A percentile compares a stretch with the other conserved stretches of the same genome.
Evolutionary conservation across 2,797 vertebrate genomes (phyloP).

Genomic region (Cyprinella venusta): DNA sequence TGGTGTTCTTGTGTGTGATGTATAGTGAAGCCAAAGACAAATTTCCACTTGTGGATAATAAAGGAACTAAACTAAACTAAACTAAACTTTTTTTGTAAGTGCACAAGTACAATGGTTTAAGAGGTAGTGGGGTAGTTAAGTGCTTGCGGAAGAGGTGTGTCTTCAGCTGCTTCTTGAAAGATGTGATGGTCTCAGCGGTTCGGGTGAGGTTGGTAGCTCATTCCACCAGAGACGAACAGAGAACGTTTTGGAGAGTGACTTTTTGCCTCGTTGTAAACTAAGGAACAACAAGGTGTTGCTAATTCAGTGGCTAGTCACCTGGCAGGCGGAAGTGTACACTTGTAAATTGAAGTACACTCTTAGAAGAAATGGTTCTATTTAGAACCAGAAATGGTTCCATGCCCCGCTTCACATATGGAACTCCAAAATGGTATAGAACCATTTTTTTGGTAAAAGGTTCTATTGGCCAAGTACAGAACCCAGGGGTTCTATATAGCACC

Average conservation of each 20-base stretch:
- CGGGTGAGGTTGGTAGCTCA: background rate
- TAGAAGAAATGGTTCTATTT: too few relatives aligned
- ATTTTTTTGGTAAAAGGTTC: too few relatives aligned
- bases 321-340: background rate
- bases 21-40: too few relatives aligned
- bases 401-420: too few relatives aligned
- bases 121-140: background rate
- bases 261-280: background rate
- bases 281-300: background rate
- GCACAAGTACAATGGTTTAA: background rate
- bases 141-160: background rate
- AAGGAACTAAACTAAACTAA: too few relatives aligned
- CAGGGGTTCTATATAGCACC: too few relatives aligned
- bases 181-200: background rate
- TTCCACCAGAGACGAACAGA: background rate
- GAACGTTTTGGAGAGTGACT: background rate
- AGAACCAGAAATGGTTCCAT: too few relatives aligned
- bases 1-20: too few relatives aligned
- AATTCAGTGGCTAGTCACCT: background rate
- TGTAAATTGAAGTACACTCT: too few relatives aligned
- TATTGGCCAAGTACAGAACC: too few relatives aligned
- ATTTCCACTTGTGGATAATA: too few relatives aligned
- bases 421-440: too few relatives aligned
- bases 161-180: conserved; percentile 1
- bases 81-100: background rate